Conservation (phyloP, 2,888 invertebrate species). For the Cryptus viduatorius region DNA sequence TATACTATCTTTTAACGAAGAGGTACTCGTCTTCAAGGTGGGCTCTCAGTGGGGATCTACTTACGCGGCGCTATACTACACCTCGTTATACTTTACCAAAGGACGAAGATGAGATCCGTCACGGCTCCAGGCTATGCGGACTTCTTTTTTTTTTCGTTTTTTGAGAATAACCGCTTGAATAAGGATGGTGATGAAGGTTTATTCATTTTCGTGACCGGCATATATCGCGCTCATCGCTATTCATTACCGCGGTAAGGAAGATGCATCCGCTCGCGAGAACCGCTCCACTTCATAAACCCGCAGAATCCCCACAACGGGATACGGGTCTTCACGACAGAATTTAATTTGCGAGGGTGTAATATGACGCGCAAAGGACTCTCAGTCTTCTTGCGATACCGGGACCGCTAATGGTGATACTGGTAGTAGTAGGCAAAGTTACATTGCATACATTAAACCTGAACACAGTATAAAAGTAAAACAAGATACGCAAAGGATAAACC, state of each 20-base stretch:
- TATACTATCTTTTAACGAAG: conserved; percentile 45
- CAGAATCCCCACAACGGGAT: conserved; percentile 9
- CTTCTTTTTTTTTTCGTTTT: background rate
- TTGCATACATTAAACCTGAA: background rate
- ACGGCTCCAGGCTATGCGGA: conserved; percentile 60
- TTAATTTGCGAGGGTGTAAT: conserved; percentile 63
- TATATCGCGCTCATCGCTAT: conserved; percentile 23
- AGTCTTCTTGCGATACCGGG: background rate
- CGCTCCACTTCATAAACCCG: background rate
- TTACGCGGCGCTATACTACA: conserved; percentile 32
- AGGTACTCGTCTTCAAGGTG: conserved; percentile 52
- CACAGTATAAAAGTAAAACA: background rate
- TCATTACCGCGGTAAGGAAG: conserved; percentile 30
- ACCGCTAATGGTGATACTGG: background rate
- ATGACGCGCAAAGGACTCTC: conserved; percentile 49
- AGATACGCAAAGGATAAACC: background rate
- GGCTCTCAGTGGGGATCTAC: conserved; percentile 53
- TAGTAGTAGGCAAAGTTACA: background rate
- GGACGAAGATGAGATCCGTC: conserved; percentile 40
- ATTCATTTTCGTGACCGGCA: conserved; percentile 8
- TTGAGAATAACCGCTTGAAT: conserved; percentile 35
- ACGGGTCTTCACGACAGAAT: conserved; percentile 48
- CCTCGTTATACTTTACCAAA: conserved; percentile 47
- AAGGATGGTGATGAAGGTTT: conserved; percentile 22
- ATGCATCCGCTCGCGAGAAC: conserved; percentile 16